Conservation (phyloP, 2,797 vertebrate species). For the Darevskia mixta region DNA sequence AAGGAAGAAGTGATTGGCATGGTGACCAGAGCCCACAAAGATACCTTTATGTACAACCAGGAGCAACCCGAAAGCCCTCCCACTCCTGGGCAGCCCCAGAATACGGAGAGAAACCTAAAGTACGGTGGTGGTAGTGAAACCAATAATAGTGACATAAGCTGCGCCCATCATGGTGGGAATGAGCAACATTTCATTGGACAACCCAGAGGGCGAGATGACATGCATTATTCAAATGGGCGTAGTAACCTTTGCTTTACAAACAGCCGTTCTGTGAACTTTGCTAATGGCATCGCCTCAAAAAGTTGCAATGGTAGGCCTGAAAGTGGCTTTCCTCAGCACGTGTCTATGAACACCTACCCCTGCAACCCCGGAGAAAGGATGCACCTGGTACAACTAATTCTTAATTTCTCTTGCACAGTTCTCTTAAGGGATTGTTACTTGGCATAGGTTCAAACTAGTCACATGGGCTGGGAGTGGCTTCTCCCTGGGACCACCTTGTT, state of each 20-base stretch:
- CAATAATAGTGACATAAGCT: constrained; percentile 56
- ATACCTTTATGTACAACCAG: constrained; percentile 87
- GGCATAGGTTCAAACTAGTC: neutral
- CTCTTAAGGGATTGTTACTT: neutral
- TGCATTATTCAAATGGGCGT: constrained; percentile 78
- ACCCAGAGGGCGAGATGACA: constrained; percentile 80
- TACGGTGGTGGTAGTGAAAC: constrained; percentile 76
- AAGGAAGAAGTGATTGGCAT: constrained; percentile 90
- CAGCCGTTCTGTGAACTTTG: constrained; percentile 79
- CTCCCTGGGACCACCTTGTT: neutral
- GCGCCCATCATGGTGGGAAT: constrained; percentile 73
- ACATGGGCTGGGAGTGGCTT: neutral
- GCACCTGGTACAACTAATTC: constrained; percentile 88
- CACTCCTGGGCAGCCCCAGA: constrained; percentile 69
- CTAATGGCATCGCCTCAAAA: constrained; percentile 76
- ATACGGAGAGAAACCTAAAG: constrained; percentile 72
- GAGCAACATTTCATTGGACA: constrained; percentile 77
- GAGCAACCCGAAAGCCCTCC: constrained; percentile 79
- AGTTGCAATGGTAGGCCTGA: constrained; percentile 76
- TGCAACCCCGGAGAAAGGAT: constrained; percentile 81
- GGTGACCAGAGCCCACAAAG: constrained; percentile 82
- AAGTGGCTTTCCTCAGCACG: constrained; percentile 76
- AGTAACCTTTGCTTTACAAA: constrained; percentile 76
- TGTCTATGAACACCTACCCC: constrained; percentile 72
- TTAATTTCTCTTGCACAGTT: neutral